These are phyloP conservation scores for Platorchestia sp. DNA, from an alignment of 1,140 invertebrate genomes.

Conservation along the genomic window DNA sequence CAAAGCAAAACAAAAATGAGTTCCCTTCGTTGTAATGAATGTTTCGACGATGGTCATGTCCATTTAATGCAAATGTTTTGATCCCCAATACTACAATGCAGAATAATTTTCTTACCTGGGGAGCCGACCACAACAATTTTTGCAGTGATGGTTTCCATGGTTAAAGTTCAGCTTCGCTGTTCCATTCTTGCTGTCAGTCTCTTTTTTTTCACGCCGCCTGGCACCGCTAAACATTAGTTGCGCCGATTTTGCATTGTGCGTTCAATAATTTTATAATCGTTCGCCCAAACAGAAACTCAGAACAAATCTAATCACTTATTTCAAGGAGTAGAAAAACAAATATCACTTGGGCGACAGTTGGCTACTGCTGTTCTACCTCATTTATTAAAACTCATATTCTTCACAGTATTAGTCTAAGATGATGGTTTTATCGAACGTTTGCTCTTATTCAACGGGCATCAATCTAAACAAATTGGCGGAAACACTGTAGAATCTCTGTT, in stretches of 20 bases:
- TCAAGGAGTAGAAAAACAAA: not conserved
- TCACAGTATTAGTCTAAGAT: not conserved
- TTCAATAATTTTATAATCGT: not conserved
- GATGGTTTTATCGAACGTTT: not conserved
- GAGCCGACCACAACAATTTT: constrained; percentile 9
- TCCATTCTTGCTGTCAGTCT: not conserved
- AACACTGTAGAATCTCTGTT: not conserved
- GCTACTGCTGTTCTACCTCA: not conserved
- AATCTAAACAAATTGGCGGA: not conserved
- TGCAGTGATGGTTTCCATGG: not conserved
- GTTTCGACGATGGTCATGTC: not conserved
- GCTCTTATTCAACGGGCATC: not conserved
- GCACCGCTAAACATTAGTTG: not conserved
- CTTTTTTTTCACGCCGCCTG: not conserved
- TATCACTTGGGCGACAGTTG: not conserved
- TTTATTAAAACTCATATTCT: not conserved
- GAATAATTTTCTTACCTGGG: not conserved
- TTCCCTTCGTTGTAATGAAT: no score
- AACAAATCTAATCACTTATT: not conserved
- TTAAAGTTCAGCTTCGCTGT: not conserved
- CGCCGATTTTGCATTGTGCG: not conserved
- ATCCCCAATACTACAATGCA: not conserved
- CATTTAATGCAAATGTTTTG: not conserved
- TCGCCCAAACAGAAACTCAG: not conserved
- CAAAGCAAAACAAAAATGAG: no score